Evolutionary conservation across 2,888 invertebrate genomes (phyloP), one percentile per base, ranked within the genome.

Genomic region (Adelphocoris suturalis): DNA sequence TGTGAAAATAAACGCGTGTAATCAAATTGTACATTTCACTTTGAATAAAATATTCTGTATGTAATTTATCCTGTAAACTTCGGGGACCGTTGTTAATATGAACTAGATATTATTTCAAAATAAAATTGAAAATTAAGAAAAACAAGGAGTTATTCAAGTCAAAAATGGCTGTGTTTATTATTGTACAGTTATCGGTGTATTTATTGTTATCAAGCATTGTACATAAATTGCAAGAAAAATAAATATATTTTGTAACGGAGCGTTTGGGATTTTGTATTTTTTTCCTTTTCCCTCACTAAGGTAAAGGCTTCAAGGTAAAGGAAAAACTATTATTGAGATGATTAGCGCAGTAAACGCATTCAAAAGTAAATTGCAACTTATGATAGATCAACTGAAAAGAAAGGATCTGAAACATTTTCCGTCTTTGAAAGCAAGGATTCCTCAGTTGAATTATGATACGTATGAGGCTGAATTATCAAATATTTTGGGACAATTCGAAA

Each of bases 121-220:
- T 61, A 19, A n/a, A 19, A n/a, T 3, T 19, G n/a, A n/a, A 61
- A 61, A 61, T 37, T 37, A 7, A 61, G 9, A 61, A 23, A 27
- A 11, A 7, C 27, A 16, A 82, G 37, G 37, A 4, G 27, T 82
- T 37, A 76, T 47, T 86, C 78, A 78, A 88, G 88, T 88, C 88
- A 88, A 88, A 88, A 76, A 80, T 52, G 88, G 88, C 88, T 88
- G 88, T 88, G 88, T 88, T 88, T 48, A 37, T 88, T 48, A 37
- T 52, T 88, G 88, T 88, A 78, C 88, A 86, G 75, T 68, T 46
- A 52, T 14, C 75, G 75, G 46, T 75, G 47, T 75, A 47, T 46
- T 75, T 75, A 86, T 61, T 47, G 52, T 82, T 82, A 47, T 82
- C 82, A 78, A 78, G 46, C 78, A 78, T n/a, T 78, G 78, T 78